Evolutionary conservation across 2,113 vertebrate species (phyloP).

Genomic region (Dromas ardeola): DNA sequence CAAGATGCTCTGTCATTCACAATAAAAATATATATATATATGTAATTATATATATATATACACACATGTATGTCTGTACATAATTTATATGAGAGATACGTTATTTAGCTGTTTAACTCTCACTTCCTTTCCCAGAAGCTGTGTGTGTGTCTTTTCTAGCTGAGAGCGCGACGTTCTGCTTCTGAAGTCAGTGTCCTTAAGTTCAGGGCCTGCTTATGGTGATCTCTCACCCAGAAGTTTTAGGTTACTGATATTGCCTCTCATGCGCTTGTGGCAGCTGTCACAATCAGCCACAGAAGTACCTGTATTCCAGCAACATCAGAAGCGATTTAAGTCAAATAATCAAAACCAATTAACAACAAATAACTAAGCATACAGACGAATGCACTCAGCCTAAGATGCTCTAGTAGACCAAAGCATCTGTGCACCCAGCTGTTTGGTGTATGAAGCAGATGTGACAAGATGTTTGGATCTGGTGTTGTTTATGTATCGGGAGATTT

Average conservation of each 20-base stretch:
- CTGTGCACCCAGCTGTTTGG: slow-evolving; percentile 62
- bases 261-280: background rate
- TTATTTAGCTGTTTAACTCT: background rate
- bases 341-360: slow-evolving; percentile 33
- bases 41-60: background rate
- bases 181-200: background rate
- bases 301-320: background rate
- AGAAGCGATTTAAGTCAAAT: background rate
- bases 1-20: background rate
- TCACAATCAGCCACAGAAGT: background rate
- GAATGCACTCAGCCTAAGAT: slow-evolving; percentile 31
- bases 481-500: slow-evolving; percentile 15
- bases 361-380: slow-evolving; percentile 31
- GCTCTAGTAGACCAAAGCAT: slow-evolving; percentile 38
- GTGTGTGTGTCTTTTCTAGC: background rate
- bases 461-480: slow-evolving; percentile 48
- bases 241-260: background rate
- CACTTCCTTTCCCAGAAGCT: background rate
- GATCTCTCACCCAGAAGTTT: slow-evolving; percentile 35
- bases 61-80: background rate
- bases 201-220: background rate
- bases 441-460: slow-evolving; percentile 53
- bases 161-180: background rate
- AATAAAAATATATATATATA: background rate
- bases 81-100: background rate